Conservation (phyloP, 1,140 invertebrate species). For the Calliopsis andreniformis region DNA sequence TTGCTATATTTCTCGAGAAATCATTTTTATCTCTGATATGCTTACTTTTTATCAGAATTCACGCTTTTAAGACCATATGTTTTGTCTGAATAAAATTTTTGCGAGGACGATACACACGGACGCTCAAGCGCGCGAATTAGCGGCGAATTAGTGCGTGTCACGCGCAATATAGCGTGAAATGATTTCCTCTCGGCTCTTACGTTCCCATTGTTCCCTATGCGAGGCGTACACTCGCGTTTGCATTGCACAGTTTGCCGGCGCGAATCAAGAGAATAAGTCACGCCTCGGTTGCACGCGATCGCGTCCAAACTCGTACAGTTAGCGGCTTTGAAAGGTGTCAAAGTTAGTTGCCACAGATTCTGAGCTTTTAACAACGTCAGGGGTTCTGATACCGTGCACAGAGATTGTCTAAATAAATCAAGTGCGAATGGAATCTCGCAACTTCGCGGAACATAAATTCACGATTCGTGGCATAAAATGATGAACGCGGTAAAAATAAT, state of each 20-base stretch:
- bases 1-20: too few relatives aligned
- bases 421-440: too few relatives aligned
- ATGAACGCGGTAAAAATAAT: too few relatives aligned
- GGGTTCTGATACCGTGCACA: background rate
- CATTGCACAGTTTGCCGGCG: slow-evolving; percentile 28
- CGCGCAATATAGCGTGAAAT: slow-evolving; percentile 43
- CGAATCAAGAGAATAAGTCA: slow-evolving; percentile 36
- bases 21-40: too few relatives aligned
- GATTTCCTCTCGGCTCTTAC: slow-evolving; percentile 42
- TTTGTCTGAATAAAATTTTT: too few relatives aligned
- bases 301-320: slow-evolving; percentile 13
- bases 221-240: slow-evolving; percentile 3
- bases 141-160: slow-evolving; percentile 48
- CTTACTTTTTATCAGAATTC: too few relatives aligned
- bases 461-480: too few relatives aligned
- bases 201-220: slow-evolving; percentile 15
- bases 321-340: background rate
- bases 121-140: slow-evolving; percentile 32
- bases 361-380: background rate
- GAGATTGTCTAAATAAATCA: too few relatives aligned
- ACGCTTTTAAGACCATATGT: too few relatives aligned
- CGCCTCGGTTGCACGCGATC: slow-evolving; percentile 44
- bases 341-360: background rate
- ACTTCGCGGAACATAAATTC: too few relatives aligned
- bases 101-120: background rate